Evolutionary conservation across 2,888 invertebrate species (phyloP), one percentile per base, ranked within the genome.

Genomic region (Elegia similella): DNA sequence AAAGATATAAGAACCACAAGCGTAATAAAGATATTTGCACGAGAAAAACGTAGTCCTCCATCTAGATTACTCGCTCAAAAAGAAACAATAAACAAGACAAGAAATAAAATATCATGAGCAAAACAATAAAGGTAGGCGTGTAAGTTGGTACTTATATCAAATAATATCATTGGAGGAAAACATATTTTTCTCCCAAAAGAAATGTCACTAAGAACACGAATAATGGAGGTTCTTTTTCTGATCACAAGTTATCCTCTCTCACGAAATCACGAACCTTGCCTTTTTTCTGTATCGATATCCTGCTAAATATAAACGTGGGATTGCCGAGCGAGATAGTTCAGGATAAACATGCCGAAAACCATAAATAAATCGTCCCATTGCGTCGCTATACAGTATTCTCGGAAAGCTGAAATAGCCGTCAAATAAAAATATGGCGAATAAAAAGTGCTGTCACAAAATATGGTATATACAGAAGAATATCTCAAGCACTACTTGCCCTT

Each of bases 361-460:
- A 34, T 34, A 50, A 50, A 34, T 50, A 34, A 50, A 50, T 6
- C 32, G 16, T 29, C 13, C 15, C 34, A 30, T 16, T 10, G 16
- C 50, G 44, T 7, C 29, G 30, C 42, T 52, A 10, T 42, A 43
- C 44, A 54, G 2, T 29, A 43, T 54, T 54, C 16, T 15, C 32
- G 43, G 43, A 54, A 54, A 54, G 44, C 16, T 42, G 23, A 53
- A 52, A 54, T 16, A 23, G 16, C 10, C 15, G 15, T 44, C 32
- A 32, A 54, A 38, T 38, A 52, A 54, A 54, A 54, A 44, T 54
- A 54, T 42, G 30, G 30, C 30, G 48, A 50, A 50, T 50, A 34
- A 47, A 47, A 50, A n/a, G 10, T 15, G 32, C 7, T 6, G 34
- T 16, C 29, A 16, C 8, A 50, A 50, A 50, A 50, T 50, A 50